Evolutionary conservation across 1,140 invertebrate species (phyloP), one percentile per base, ranked within the genome.

Genomic region (Propsilocerus akamusi): DNA sequence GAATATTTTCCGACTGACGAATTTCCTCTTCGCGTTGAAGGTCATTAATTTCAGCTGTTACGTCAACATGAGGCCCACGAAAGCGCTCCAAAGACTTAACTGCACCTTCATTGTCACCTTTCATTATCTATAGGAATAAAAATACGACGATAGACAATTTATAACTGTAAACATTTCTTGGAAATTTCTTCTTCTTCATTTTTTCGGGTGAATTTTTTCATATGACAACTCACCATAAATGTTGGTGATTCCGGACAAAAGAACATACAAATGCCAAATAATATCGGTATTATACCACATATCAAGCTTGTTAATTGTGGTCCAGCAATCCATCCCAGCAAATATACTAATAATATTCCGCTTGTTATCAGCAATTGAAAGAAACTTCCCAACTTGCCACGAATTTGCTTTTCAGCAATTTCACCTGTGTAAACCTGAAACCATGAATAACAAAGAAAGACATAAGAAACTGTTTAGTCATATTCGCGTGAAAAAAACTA

Each of bases 161-260:
- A n/a, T n/a, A n/a, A n/a, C n/a, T n/a, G n/a, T n/a, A n/a, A n/a
- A n/a, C n/a, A n/a, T n/a, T n/a, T n/a, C n/a, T n/a, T n/a, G n/a
- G n/a, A n/a, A n/a, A n/a, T n/a, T n/a, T n/a, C n/a, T n/a, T n/a
- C n/a, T n/a, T n/a, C n/a, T n/a, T n/a, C n/a, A n/a, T n/a, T n/a
- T n/a, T n/a, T n/a, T n/a, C n/a, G 80, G 77, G 7, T 37, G 1
- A 24, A 47, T 12, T 41, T 11, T 34, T 32, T 26, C 8, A 10
- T 37, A 26, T 50, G 26, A 24, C 34, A 47, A 48, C 50, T 52
- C 17, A 66, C 59, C 52, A 75, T 63, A 50, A 64, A 78, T 25
- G 68, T 70, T 0, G 82, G 86, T 22, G 83, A 79, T 65, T 93
- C 86, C 0, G 86, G 86, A 74, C 88, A 80, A 53, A 83, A 81